Base-by-base conservation (phyloP, 2,797 vertebrate species). In the Microchirus variegatus region DNA sequence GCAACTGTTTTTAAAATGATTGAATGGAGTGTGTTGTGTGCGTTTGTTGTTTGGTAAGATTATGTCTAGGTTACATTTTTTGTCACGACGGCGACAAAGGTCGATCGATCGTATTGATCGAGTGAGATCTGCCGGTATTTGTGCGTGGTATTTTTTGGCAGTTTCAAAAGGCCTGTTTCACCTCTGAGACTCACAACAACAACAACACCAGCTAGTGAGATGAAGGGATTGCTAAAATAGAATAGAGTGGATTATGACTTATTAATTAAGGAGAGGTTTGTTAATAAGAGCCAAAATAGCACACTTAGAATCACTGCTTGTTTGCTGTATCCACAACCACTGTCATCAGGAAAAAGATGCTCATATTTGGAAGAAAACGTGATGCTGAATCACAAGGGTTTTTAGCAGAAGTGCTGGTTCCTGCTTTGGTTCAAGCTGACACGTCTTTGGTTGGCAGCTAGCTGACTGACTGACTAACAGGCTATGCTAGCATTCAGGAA, bases 381-480 rank as follows among this genome's bases (percentile, higher is more conserved):
- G n/a, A 1, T n/a, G 12, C 3, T 16, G 10, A 37, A 57, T 16
- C 43, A 2, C 14, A 13, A 3, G 8, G 9, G n/a, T n/a, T 19
- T 15, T 18, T 35, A 12, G 5, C 10, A 58, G 40, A n/a, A 41
- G 14, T 3, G 12, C n/a, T 18, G 19, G 31, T 53, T 77, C 65
- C 70, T 62, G 53, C 13, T 65, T 53, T 18, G 16, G 9, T 44
- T 37, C 14, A 36, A 36, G 17, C 22, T 53, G 49, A 45, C 59
- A 43, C 10, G 16, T 44, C 36, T 36, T 22, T 14, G 14, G 13
- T 10, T 46, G 47, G 22, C 53, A 54, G 66, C 70, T 75, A 31
- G 59, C 67, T 59, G 59, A 71, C 73, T 61, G 22, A 61, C 67
- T 59, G 59, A 71, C 73, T 61, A 31, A 31, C 37, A 37, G 18